Base-by-base conservation (phyloP, 2,797 vertebrate species). In the Schizopygopsis pylzovi region DNA sequence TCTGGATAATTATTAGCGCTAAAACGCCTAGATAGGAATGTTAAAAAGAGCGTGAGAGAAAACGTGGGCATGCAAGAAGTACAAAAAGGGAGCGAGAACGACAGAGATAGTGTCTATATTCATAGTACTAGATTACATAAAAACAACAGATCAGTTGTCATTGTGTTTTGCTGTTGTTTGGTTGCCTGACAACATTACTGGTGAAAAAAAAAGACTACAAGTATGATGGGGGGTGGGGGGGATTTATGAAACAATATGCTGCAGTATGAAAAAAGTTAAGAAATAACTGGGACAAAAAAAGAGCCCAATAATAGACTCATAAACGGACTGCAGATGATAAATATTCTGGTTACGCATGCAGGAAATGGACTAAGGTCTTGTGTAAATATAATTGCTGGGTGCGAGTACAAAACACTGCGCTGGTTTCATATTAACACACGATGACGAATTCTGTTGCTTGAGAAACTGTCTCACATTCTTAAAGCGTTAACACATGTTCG, bases 1-100 rank as follows among this genome's bases (percentile, higher is more conserved):
- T 78, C 84, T 76, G 82, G 75, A 89, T 90, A 87, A 87, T 90
- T 81, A 89, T 89, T 85, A 88, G 83, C 81, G 71, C 49, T 79
- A 84, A 88, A 89, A 59, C 41, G 47, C 72, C n/a, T 78, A 88
- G 85, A 86, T 85, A 87, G 80, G 71, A 89, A 88, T 89, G 65
- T 86, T 86, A 89, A 90, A 89, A 87, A 80, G 85, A 86, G 33
- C 39, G 41, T 61, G 52, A 85, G 79, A 87, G 90, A 87, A 84
- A 52, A 85, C 25, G 16, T 78, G 28, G 76, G 78, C 39, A 56
- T 54, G 80, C 10, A 67, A 68, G 37, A 86, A 79, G 71, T 81
- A 43, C 12, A 79, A 47, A 77, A 54, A 76, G 28, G 18, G 63
- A 82, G 28, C 63, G 71, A 10, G 22, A 82, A 28, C 5, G 28